These are phyloP conservation scores for Drosophila pachea DNA, from an alignment of 1,140 invertebrate genomes.

Conservation along the genomic window DNA sequence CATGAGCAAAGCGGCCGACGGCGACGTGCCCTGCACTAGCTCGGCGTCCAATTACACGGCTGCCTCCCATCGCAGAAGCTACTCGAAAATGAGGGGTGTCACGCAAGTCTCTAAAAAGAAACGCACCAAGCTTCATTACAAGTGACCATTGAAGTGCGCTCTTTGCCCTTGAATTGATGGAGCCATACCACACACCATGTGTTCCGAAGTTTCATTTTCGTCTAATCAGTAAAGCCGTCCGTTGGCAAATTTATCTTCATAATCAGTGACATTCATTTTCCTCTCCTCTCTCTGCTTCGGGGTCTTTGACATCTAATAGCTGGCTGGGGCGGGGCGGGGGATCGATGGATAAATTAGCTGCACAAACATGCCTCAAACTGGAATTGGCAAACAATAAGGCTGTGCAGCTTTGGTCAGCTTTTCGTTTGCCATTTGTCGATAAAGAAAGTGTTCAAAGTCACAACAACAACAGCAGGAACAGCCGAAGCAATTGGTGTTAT, in stretches of 20 bases:
- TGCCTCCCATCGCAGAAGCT: background rate
- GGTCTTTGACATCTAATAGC: background rate
- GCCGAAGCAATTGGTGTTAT: background rate
- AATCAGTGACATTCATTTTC: background rate
- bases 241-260: background rate
- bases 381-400: background rate
- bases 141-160: background rate
- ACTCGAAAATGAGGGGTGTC: conserved; percentile 9
- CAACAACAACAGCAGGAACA: conserved; percentile 9
- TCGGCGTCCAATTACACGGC: conserved; percentile 7
- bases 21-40: conserved; percentile 12
- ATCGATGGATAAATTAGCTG: conserved; percentile 59
- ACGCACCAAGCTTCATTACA: conserved; percentile 7
- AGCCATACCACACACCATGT: background rate
- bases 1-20: conserved; percentile 11
- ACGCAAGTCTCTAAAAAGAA: conserved; percentile 16
- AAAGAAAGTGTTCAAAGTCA: background rate
- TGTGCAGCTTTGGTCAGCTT: conserved; percentile 4
- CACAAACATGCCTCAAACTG: conserved; percentile 43
- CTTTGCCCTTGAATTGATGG: background rate
- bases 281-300: background rate
- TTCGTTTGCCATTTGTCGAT: conserved; percentile 6
- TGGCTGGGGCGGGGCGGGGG: background rate
- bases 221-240: conserved; percentile 4
- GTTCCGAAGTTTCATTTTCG: background rate